These are phyloP conservation scores for Drosophila anceps DNA, from an alignment of 2,888 invertebrate species.

Conservation along the genomic window DNA sequence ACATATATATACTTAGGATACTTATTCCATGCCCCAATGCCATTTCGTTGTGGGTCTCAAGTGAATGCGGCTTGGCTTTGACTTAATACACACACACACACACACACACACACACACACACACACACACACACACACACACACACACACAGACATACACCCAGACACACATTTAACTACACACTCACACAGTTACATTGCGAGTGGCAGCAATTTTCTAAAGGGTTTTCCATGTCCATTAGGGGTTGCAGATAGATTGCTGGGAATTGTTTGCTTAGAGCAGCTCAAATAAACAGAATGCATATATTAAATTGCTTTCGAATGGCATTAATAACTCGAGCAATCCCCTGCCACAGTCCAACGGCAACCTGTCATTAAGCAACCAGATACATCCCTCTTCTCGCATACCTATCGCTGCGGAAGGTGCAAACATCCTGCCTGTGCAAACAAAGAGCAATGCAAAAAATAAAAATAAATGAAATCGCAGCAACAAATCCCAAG, in stretches of 20 bases:
- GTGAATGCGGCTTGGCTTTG: constrained; percentile 56
- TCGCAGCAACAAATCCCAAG: constrained; percentile 46
- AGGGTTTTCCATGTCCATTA: constrained; percentile 71
- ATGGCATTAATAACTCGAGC: constrained; percentile 71
- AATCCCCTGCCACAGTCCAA: constrained; percentile 21
- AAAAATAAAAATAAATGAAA: constrained; percentile 27
- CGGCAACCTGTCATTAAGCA: constrained; percentile 74
- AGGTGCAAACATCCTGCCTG: constrained; percentile 81
- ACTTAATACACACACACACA: constrained; percentile 38
- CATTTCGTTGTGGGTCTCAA: constrained; percentile 45
- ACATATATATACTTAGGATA: constrained; percentile 35
- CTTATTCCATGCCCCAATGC: constrained; percentile 49
- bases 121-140: constrained; percentile 15
- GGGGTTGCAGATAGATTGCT: constrained; percentile 46
- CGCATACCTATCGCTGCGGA: constrained; percentile 34
- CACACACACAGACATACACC: not conserved
- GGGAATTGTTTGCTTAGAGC: constrained; percentile 58
- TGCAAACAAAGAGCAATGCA: constrained; percentile 41
- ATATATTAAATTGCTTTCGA: constrained; percentile 78
- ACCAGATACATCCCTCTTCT: constrained; percentile 42
- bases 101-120: not conserved
- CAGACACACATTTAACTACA: not conserved
- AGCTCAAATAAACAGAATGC: constrained; percentile 47
- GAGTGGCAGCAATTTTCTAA: constrained; percentile 56
- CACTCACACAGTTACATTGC: constrained; percentile 8